A percentile compares a stretch with the other conserved stretches of the same genome.
Conservation (phyloP, 2,888 invertebrate genomes). For the Brachynemurus nebulosus region DNA sequence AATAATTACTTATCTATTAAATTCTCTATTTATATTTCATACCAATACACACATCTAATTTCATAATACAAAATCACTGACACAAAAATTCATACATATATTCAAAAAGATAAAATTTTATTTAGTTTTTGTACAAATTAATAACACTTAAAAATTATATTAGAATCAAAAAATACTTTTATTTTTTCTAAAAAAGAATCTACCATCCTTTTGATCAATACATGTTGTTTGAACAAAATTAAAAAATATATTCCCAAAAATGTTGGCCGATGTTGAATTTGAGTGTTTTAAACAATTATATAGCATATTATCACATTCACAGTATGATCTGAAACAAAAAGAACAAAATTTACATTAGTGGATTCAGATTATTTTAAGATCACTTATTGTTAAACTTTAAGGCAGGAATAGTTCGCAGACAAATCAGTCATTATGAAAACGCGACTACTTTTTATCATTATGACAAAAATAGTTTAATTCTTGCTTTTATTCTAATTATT, state of each 20-base stretch:
- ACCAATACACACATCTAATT: no score
- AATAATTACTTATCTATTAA: no score
- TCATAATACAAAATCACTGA: no score
- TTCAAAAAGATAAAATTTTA: not conserved
- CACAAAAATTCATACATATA: no score
- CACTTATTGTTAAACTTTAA: not conserved
- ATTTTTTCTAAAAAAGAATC: not conserved
- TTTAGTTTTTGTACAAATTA: no score
- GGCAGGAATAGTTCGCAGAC: no score
- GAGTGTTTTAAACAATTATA: constrained; percentile 66
- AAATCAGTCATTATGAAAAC: no score
- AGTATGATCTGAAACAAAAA: constrained; percentile 52
- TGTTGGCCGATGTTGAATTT: constrained; percentile 52
- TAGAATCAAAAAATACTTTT: not conserved
- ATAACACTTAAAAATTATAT: not conserved
- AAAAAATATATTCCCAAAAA: constrained; percentile 78
- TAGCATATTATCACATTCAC: constrained; percentile 72
- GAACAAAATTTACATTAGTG: not conserved
- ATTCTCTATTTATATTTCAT: no score
- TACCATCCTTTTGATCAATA: constrained; percentile 31
- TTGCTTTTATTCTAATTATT: no score
- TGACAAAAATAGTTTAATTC: no score
- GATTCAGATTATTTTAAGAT: not conserved
- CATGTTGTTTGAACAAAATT: constrained; percentile 67
- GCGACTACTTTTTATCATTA: no score